phyloP scores from a whole-genome alignment of 2,888 invertebrate genomes.

The Cheilosia vulpina region DNA sequence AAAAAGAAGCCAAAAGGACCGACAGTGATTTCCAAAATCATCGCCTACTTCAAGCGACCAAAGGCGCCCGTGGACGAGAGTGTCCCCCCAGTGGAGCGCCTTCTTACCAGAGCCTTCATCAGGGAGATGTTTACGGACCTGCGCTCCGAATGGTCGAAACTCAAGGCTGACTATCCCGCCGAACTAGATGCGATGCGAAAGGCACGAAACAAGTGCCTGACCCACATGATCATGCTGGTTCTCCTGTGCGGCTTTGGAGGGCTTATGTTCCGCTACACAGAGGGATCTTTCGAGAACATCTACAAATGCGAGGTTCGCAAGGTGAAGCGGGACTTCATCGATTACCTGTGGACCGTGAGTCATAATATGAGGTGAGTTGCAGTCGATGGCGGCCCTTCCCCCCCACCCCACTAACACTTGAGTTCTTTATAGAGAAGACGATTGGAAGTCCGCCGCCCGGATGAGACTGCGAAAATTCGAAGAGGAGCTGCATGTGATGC shows the following conservation, averaged over 20 bases:
- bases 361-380: conserved; percentile 87
- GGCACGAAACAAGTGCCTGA: conserved; percentile 88
- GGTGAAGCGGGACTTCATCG: conserved; percentile 93
- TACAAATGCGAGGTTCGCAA: conserved; percentile 95
- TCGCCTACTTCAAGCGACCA: conserved; percentile 29
- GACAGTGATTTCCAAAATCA: conserved; percentile 37
- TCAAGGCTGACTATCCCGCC: conserved; percentile 85
- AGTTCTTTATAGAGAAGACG: conserved; percentile 88
- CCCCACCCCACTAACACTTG: not conserved
- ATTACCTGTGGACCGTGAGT: conserved; percentile 91
- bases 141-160: conserved; percentile 85
- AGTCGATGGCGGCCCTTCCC: not conserved
- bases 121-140: conserved; percentile 84
- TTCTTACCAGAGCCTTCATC: conserved; percentile 79
- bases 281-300: conserved; percentile 93
- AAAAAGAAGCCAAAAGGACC: not conserved
- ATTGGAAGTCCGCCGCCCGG: conserved; percentile 94
- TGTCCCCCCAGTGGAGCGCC: conserved; percentile 56
- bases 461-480: conserved; percentile 93
- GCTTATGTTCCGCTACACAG: conserved; percentile 91
- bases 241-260: conserved; percentile 92
- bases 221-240: conserved; percentile 88
- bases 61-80: conserved; percentile 17
- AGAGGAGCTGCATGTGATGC: conserved; percentile 92
- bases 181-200: conserved; percentile 85